Evolutionary conservation across 2,888 invertebrate genomes (phyloP).

Genomic region (Lampropteryx suffumata): DNA sequence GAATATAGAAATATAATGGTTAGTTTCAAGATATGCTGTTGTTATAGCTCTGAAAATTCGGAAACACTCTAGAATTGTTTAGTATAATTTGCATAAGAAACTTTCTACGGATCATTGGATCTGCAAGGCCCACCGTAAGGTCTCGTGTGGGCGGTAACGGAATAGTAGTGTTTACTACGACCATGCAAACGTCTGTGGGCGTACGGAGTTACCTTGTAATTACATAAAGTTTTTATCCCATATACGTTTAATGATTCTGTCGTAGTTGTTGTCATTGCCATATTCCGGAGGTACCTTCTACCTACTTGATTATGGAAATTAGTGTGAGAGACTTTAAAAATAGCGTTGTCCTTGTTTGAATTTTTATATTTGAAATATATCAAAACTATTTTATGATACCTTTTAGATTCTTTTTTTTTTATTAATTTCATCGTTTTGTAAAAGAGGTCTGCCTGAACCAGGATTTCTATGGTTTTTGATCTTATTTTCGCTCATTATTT

Average conservation of each 20-base stretch:
- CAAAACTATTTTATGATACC: too few relatives aligned
- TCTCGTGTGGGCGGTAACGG: slow-evolving; percentile 25
- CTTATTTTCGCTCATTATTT: slow-evolving; percentile 28
- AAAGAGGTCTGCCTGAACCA: too few relatives aligned
- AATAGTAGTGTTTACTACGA: slow-evolving; percentile 16
- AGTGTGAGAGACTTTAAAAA: too few relatives aligned
- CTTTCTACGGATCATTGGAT: slow-evolving; percentile 12
- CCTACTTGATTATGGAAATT: too few relatives aligned
- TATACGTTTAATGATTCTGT: slow-evolving; percentile 25
- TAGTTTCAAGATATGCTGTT: too few relatives aligned
- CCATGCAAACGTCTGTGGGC: slow-evolving; percentile 33
- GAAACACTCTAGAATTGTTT: too few relatives aligned
- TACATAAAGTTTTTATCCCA: slow-evolving; percentile 33
- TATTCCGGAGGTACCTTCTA: slow-evolving; percentile 1
- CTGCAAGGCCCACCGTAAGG: slow-evolving; percentile 27
- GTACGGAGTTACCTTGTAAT: slow-evolving; percentile 32
- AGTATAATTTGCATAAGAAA: not conserved
- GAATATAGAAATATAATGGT: too few relatives aligned
- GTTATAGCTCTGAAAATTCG: too few relatives aligned
- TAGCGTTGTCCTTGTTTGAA: too few relatives aligned
- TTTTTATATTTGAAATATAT: too few relatives aligned
- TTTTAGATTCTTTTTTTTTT: not conserved
- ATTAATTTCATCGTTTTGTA: slow-evolving; percentile 12
- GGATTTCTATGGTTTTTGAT: slow-evolving; percentile 15
- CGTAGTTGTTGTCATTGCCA: slow-evolving; percentile 1